Evolutionary conservation across 2,797 vertebrate species (phyloP).

Genomic region (Myotis planiceps): DNA sequence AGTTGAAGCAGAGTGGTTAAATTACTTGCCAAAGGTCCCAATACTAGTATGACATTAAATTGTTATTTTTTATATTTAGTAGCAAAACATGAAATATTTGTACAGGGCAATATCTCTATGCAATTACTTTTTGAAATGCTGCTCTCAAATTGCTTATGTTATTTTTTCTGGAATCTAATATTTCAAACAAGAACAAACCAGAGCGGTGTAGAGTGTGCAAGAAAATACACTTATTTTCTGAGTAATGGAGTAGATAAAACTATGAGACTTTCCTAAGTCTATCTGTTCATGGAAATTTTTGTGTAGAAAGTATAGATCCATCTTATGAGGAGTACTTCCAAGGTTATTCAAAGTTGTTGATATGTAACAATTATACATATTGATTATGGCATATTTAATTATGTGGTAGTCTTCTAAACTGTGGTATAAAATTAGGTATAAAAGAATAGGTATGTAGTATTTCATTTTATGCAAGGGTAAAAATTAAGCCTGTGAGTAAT

Average conservation of each 20-base stretch:
- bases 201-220: neutral
- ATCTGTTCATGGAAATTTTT: neutral
- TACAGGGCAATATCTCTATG: neutral
- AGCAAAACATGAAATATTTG: constrained; percentile 33
- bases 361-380: neutral
- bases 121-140: neutral
- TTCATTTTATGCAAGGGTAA: neutral
- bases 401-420: neutral
- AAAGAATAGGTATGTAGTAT: neutral
- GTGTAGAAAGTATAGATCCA: neutral
- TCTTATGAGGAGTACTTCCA: neutral
- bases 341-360: neutral
- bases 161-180: constrained; percentile 13
- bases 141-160: neutral
- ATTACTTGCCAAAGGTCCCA: constrained; percentile 36
- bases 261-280: neutral
- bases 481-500: neutral
- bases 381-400: constrained; percentile 2
- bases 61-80: constrained; percentile 1
- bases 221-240: neutral
- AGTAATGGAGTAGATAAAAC: neutral
- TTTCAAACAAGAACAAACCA: constrained; percentile 29
- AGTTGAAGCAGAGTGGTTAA: neutral
- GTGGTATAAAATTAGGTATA: neutral
- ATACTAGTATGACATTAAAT: constrained; percentile 27